These are phyloP conservation scores for Illadopsis cleaveri DNA, from an alignment of 2,113 vertebrate genomes.

Conservation along the genomic window DNA sequence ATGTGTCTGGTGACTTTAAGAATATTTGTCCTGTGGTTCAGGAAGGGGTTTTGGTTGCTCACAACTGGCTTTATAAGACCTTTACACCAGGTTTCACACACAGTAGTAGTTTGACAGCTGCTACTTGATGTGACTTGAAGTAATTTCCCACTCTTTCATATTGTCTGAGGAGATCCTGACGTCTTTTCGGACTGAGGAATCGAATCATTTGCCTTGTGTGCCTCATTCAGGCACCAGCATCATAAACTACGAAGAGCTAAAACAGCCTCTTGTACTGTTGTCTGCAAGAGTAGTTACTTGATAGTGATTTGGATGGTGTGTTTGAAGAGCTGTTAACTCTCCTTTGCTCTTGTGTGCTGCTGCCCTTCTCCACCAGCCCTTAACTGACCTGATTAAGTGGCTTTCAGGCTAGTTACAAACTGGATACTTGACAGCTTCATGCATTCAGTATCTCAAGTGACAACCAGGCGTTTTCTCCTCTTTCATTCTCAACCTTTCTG, in stretches of 20 bases:
- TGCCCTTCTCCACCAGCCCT: background rate
- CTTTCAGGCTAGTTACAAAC: background rate
- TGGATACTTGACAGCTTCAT: rapidly evolving
- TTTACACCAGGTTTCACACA: background rate
- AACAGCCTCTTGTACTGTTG: background rate
- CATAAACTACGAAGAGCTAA: background rate
- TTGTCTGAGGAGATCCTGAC: background rate
- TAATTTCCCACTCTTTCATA: background rate
- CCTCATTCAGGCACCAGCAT: background rate
- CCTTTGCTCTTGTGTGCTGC: background rate
- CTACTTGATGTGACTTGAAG: background rate
- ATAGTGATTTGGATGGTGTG: background rate
- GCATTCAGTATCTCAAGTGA: background rate
- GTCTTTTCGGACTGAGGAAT: background rate
- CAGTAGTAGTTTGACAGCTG: background rate
- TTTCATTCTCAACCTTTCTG: background rate
- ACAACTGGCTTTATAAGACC: background rate
- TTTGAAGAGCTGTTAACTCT: background rate
- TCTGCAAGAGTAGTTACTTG: background rate
- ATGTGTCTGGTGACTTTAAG: background rate
- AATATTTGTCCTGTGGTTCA: background rate
- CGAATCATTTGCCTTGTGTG: rapidly evolving
- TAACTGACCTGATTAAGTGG: background rate
- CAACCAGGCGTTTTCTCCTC: background rate
- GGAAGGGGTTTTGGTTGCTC: background rate